Evolutionary conservation across 2,113 vertebrate genomes (phyloP).

Genomic region (human): DNA sequence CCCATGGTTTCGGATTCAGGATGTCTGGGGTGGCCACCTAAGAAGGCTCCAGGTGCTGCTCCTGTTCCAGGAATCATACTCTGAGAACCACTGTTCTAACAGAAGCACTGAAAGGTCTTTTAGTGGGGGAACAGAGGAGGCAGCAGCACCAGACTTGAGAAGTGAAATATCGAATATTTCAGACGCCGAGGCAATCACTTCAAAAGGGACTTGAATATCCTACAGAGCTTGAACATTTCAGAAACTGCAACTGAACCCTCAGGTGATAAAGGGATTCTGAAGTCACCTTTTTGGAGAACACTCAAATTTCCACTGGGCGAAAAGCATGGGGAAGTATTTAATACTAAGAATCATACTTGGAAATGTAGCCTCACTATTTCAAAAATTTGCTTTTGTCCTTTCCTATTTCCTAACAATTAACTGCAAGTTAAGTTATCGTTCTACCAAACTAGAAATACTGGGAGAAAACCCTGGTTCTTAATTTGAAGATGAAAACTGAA

Average conservation of each 20-base stretch:
- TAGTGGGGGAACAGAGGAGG: rapidly evolving
- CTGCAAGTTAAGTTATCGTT: neutral
- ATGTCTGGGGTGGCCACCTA: no score
- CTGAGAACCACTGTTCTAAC: neutral
- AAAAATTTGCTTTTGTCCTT: neutral
- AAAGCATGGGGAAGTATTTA: neutral
- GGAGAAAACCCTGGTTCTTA: neutral
- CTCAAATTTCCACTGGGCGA: rapidly evolving
- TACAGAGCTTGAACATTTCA: neutral
- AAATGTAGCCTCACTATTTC: neutral
- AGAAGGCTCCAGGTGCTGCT: neutral
- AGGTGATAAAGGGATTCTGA: neutral
- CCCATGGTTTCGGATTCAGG: neutral
- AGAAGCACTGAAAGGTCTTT: no score
- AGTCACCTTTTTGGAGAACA: neutral
- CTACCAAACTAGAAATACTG: neutral
- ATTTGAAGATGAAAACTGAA: neutral
- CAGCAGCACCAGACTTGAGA: neutral
- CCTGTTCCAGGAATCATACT: no score
- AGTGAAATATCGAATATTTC: neutral
- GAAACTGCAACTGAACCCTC: neutral
- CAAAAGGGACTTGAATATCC: neutral
- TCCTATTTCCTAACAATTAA: neutral
- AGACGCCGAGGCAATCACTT: neutral
- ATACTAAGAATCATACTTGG: neutral